Percentiles rank a stretch among this genome's conserved stretches.
These are phyloP conservation scores for Ganaspis sp. DNA, from an alignment of 1,140 invertebrate genomes.

Conservation along the genomic window DNA sequence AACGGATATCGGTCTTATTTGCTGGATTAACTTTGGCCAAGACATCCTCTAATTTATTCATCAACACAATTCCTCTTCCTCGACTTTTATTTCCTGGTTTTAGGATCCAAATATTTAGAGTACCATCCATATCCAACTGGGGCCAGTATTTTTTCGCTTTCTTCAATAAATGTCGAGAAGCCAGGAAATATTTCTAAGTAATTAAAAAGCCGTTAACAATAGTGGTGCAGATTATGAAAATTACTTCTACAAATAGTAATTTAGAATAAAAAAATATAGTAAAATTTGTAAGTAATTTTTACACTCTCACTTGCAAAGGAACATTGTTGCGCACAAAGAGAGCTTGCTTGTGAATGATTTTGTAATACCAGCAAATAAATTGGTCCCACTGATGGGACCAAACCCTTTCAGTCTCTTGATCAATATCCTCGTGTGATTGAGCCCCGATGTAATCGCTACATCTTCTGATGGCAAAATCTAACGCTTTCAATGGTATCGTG, in stretches of 20 bases:
- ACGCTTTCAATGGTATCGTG: constrained; percentile 82
- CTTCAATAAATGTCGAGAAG: constrained; percentile 75
- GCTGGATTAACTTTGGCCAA: constrained; percentile 82
- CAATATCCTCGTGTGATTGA: constrained; percentile 90
- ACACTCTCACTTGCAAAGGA: constrained; percentile 63
- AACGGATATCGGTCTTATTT: constrained; percentile 83
- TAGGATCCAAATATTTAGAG: constrained; percentile 94
- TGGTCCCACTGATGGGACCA: constrained; percentile 92
- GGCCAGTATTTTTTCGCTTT: constrained; percentile 83
- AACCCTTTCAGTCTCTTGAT: constrained; percentile 82
- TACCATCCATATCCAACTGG: constrained; percentile 88
- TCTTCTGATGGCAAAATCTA: constrained; percentile 88
- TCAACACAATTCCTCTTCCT: constrained; percentile 91
- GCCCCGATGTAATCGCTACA: constrained; percentile 86
- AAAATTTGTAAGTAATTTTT: neutral
- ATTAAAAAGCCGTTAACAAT: too few species aligned
- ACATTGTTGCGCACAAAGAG: constrained; percentile 61
- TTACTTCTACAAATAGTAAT: too few species aligned
- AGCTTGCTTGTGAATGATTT: constrained; percentile 66
- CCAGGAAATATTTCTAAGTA: constrained; percentile 74
- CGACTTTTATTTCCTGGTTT: constrained; percentile 96
- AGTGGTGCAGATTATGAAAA: too few species aligned
- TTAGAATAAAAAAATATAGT: constrained; percentile 25
- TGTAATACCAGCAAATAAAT: constrained; percentile 80
- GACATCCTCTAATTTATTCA: constrained; percentile 92